Conservation (phyloP, 1,140 invertebrate genomes). For the Penaeus indicus region DNA sequence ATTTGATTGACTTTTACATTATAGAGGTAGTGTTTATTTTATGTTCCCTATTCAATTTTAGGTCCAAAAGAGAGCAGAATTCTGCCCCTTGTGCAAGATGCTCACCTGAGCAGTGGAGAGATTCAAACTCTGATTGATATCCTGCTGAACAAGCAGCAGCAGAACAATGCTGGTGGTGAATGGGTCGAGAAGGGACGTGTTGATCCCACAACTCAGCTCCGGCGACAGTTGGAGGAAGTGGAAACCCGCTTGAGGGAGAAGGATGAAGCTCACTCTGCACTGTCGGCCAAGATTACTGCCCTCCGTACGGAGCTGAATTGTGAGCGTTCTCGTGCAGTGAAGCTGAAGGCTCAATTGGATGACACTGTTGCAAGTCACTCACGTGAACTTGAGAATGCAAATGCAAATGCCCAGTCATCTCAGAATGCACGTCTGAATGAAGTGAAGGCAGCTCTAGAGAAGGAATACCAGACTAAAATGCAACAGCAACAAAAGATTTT, state of each 20-base stretch:
- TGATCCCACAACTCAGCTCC: slow-evolving; percentile 86
- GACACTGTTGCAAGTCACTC: slow-evolving; percentile 73
- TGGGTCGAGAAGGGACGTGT: slow-evolving; percentile 87
- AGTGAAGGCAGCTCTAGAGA: slow-evolving; percentile 33
- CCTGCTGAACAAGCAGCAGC: slow-evolving; percentile 87
- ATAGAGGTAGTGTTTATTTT: too few relatives aligned
- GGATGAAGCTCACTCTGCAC: slow-evolving; percentile 63
- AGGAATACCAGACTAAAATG: slow-evolving; percentile 52
- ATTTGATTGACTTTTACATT: too few relatives aligned
- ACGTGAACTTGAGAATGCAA: slow-evolving; percentile 75
- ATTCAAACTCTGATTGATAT: slow-evolving; percentile 90
- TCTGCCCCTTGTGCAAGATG: slow-evolving; percentile 81
- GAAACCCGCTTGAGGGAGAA: slow-evolving; percentile 73
- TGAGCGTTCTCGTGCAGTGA: slow-evolving; percentile 75
- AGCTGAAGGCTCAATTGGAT: slow-evolving; percentile 74
- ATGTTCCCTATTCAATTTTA: slow-evolving; percentile 8
- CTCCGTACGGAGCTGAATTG: slow-evolving; percentile 79
- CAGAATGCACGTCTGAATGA: slow-evolving; percentile 43
- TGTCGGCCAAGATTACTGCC: slow-evolving; percentile 76
- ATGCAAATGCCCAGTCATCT: slow-evolving; percentile 67
- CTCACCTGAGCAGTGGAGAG: slow-evolving; percentile 85
- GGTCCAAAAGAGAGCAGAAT: slow-evolving; percentile 76
- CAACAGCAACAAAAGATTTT: slow-evolving; percentile 51
- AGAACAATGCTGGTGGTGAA: slow-evolving; percentile 78
- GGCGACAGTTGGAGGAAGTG: slow-evolving; percentile 87